phyloP scores from a whole-genome alignment of 2,797 vertebrate genomes.

The Numenius phaeopus region DNA sequence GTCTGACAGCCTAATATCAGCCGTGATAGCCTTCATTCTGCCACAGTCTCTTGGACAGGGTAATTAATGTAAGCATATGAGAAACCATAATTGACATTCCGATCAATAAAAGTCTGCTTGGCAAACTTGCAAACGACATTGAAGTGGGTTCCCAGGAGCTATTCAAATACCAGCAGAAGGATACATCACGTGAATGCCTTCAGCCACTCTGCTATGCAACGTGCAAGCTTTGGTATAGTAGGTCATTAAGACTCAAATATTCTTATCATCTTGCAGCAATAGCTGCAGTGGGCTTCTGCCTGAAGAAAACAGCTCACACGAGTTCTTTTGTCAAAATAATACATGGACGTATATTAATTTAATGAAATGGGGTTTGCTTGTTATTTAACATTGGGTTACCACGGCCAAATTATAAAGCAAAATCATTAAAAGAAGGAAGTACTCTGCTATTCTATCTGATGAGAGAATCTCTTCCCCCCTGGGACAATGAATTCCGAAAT shows the following conservation, averaged over 20 bases:
- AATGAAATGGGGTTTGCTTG: background rate
- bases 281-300: background rate
- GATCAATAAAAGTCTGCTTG: conserved; percentile 60
- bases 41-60: conserved; percentile 4
- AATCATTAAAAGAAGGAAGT: background rate
- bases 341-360: background rate
- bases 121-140: conserved; percentile 17
- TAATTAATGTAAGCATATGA: conserved; percentile 49
- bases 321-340: background rate
- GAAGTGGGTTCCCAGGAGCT: conserved; percentile 17
- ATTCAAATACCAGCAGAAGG: background rate
- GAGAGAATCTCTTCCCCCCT: background rate
- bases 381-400: background rate
- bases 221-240: rapidly evolving
- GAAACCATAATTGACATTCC: conserved; percentile 36
- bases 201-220: rapidly evolving
- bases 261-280: background rate
- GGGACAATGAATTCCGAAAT: background rate
- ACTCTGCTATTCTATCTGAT: background rate
- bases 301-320: background rate
- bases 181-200: background rate
- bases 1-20: conserved; percentile 43
- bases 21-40: conserved; percentile 32
- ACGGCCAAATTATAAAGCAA: background rate
- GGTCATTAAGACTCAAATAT: background rate